These are phyloP conservation scores for Argyrosomus japonicus DNA, from an alignment of 2,113 vertebrate species.

Conservation along the genomic window DNA sequence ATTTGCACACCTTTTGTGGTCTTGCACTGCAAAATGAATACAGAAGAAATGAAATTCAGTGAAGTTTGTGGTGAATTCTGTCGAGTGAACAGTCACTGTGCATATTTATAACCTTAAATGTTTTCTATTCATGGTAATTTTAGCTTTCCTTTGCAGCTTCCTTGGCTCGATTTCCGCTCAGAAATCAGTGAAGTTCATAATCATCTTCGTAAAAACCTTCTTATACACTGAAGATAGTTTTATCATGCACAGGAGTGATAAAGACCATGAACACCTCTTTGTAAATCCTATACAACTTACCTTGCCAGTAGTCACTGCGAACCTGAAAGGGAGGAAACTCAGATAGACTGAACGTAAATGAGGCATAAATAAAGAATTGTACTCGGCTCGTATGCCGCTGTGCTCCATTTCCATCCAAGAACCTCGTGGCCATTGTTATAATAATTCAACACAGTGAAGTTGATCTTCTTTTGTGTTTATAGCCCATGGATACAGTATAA, in stretches of 20 bases:
- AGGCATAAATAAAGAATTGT: constrained; percentile 63
- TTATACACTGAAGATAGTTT: constrained; percentile 57
- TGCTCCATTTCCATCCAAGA: constrained; percentile 49
- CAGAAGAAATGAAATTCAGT: constrained; percentile 7
- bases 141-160: constrained; percentile 67
- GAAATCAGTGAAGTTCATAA: constrained; percentile 67
- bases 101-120: constrained; percentile 50
- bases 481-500: constrained; percentile 29
- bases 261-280: constrained; percentile 56
- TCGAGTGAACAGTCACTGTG: constrained; percentile 17
- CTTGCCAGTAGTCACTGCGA: constrained; percentile 40
- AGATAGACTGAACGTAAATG: constrained; percentile 55
- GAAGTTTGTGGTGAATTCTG: constrained; percentile 14
- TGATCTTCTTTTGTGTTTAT: constrained; percentile 46
- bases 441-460: constrained; percentile 35
- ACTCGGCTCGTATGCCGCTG: constrained; percentile 13
- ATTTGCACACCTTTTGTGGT: constrained; percentile 29
- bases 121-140: constrained; percentile 63
- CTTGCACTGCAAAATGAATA: constrained; percentile 8
- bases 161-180: constrained; percentile 52
- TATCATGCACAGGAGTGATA: constrained; percentile 44
- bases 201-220: constrained; percentile 65
- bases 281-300: constrained; percentile 55
- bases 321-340: constrained; percentile 40
- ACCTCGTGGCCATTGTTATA: constrained; percentile 38